Evolutionary conservation across 1,140 invertebrate genomes (phyloP).

Genomic region (Anadara kagoshimensis): DNA sequence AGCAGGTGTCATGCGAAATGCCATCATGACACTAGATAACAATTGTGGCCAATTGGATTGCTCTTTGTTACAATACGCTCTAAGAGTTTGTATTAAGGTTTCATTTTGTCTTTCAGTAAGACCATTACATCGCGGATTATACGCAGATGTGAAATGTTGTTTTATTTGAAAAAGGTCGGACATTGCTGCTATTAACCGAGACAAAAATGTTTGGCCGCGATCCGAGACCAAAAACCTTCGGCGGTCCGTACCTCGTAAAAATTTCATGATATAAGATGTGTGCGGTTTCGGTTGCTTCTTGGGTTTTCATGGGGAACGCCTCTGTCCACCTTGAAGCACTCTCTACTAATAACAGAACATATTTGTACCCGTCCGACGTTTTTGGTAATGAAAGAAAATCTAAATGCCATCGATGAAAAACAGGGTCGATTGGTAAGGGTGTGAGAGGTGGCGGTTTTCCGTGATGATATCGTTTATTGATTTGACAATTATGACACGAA

Average conservation of each 20-base stretch:
- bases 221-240: conserved; percentile 33
- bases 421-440: conserved; percentile 29
- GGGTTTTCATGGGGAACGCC: conserved; percentile 36
- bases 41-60: conserved; percentile 3
- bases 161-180: conserved; percentile 42
- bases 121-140: conserved; percentile 30
- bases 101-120: conserved; percentile 20
- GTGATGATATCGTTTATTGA: conserved; percentile 21
- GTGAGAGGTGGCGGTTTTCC: conserved; percentile 21
- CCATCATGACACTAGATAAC: no score
- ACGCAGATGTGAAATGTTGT: conserved; percentile 30
- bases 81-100: conserved; percentile 14
- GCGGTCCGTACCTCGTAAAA: conserved; percentile 40
- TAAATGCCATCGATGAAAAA: conserved; percentile 41
- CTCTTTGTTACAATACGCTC: conserved; percentile 7
- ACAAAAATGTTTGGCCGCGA: conserved; percentile 37
- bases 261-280: conserved; percentile 38
- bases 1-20: no score
- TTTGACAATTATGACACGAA: conserved; percentile 36
- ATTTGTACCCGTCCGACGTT: conserved; percentile 37
- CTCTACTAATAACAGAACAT: conserved; percentile 45
- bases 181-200: conserved; percentile 36
- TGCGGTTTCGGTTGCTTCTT: conserved; percentile 39
- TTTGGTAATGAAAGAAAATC: conserved; percentile 42
- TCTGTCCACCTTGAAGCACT: conserved; percentile 43